Conservation (phyloP, 2,888 invertebrate genomes). For the Drosophila eohydei region DNA sequence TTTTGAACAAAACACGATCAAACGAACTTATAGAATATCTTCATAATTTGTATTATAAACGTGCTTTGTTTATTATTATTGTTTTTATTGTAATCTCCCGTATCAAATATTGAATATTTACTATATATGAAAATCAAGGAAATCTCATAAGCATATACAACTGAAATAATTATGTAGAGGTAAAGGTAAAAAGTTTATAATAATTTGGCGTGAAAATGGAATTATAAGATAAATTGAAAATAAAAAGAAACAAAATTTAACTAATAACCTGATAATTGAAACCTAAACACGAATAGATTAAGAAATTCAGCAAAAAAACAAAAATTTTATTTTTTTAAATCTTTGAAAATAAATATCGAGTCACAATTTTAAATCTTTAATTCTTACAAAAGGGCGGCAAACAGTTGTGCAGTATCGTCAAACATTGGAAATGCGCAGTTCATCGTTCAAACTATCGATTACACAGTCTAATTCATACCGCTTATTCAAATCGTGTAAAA, state of each 20-base stretch:
- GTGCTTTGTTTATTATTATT: constrained; percentile 3
- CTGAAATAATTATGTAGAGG: constrained; percentile 5
- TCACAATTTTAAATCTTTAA: background rate
- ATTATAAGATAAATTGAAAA: constrained; percentile 22
- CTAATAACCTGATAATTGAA: background rate
- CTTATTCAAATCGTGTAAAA: background rate
- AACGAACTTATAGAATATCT: constrained; percentile 5
- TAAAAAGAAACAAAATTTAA: constrained; percentile 28
- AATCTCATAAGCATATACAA: constrained; percentile 36
- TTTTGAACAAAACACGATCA: constrained; percentile 4
- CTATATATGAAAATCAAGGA: constrained; percentile 7
- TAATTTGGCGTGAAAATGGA: constrained; percentile 16
- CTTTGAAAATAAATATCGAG: background rate
- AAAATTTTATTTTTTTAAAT: background rate
- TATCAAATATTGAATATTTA: constrained; percentile 14
- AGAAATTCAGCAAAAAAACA: background rate
- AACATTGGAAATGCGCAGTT: too few relatives aligned
- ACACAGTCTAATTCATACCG: background rate
- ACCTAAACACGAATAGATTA: too few relatives aligned
- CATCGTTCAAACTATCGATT: background rate
- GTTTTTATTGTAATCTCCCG: constrained; percentile 21
- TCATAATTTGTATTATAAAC: constrained; percentile 15
- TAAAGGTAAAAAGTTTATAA: constrained; percentile 23
- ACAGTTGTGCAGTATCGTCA: background rate
- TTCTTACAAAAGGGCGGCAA: background rate